Base-by-base conservation (phyloP, 2,888 invertebrate species). In the Esperia sulphurella region DNA sequence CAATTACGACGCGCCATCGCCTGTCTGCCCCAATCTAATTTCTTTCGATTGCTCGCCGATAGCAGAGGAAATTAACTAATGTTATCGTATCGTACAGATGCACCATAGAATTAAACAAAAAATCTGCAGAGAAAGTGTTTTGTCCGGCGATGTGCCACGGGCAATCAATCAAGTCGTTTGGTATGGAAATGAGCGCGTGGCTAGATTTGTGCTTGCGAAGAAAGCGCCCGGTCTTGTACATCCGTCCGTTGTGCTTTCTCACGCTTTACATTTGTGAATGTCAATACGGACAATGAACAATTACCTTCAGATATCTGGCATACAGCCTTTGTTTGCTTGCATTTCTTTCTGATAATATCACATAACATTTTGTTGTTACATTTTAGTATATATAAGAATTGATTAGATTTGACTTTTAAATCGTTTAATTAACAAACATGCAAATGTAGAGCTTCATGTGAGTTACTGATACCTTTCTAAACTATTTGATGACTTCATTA, bases 31-130 rank as follows among this genome's bases (percentile, higher is more conserved):
- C 82, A 79, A 86, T 86, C 82, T 79, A 60, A 77, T 79, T 81
- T 82, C 74, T 79, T 83, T 77, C 75, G 75, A 80, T 81, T 78
- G 77, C 68, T 70, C 69, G 68, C 60, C 61, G 70, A 73, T 75
- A 72, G 65, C 61, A 71, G 64, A 79, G 68, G 72, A 79, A 78
- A 84, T 83, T 79, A 81, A 78, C 74, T 58, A 77, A 75, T 65
- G 68, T 73, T 79, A 75, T 74, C 71, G 59, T 46, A 75, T 74
- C 70, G 59, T 46, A 45, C 47, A 62, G 59, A 63, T 61, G 63
- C 65, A 68, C 71, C 60, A 58, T 57, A 67, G 69, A 59, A 68
- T 68, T 65, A 60, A 61, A 70, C 65, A 77, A 78, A 79, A 77
- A 76, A 59, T 68, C 58, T 63, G 51, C 50, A 65, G 86, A 77